phyloP scores from a whole-genome alignment of 2,113 vertebrate species.

The Australoheros scitulus region DNA sequence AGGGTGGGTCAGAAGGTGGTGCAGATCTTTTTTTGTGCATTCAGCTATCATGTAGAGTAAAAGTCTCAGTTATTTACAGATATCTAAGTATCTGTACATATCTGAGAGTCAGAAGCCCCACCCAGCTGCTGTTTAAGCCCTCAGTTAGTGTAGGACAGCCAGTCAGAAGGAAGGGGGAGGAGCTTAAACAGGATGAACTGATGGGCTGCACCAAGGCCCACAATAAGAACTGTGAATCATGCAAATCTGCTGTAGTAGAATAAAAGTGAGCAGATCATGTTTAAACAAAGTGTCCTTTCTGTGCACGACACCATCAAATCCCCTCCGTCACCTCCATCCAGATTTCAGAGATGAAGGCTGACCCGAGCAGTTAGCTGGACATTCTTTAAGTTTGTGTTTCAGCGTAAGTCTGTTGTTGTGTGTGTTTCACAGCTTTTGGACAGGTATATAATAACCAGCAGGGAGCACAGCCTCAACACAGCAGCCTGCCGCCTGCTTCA shows the following conservation, averaged over 20 bases:
- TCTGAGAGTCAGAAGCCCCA: neutral
- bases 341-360: fast-evolving
- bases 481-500: constrained; percentile 92
- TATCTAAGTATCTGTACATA: no score
- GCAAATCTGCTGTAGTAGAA: neutral
- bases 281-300: no score
- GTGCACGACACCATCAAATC: neutral
- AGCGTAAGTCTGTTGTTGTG: neutral
- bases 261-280: neutral
- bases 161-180: no score
- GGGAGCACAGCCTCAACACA: constrained; percentile 88
- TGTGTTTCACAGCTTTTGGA: constrained; percentile 85
- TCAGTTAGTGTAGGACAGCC: no score
- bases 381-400: neutral
- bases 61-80: neutral
- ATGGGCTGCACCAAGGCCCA: no score
- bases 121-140: neutral
- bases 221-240: neutral
- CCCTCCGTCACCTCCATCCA: neutral
- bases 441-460: constrained; percentile 94
- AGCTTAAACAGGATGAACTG: no score
- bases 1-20: neutral
- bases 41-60: neutral
- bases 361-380: neutral
- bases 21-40: neutral